These are phyloP conservation scores for Drosophila tani DNA, from an alignment of 1,140 invertebrate genomes.

Conservation along the genomic window DNA sequence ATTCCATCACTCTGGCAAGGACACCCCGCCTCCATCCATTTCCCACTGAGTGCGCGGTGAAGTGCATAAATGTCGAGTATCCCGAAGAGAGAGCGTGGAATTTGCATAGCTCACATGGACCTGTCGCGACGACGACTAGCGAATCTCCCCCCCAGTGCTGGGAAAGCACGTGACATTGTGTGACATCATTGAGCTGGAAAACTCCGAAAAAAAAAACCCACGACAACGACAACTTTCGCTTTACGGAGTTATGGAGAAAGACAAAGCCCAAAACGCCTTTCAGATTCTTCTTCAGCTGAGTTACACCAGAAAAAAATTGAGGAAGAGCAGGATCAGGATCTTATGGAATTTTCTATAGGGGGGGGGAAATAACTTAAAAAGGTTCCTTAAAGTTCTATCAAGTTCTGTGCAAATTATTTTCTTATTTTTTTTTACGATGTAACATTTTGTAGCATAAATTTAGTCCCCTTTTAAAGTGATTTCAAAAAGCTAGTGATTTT, in stretches of 20 bases:
- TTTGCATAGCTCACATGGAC: conserved; percentile 48
- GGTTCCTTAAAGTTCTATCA: too few relatives aligned
- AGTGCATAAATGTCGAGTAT: conserved; percentile 78
- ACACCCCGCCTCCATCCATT: background rate
- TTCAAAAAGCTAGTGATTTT: too few relatives aligned
- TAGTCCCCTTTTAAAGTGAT: too few relatives aligned
- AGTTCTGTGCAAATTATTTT: too few relatives aligned
- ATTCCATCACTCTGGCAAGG: conserved; percentile 1
- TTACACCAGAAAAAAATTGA: background rate
- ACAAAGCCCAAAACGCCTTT: conserved; percentile 57
- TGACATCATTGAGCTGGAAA: conserved; percentile 81
- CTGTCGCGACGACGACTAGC: conserved; percentile 31
- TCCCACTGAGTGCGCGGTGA: conserved; percentile 63
- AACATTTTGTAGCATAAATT: too few relatives aligned
- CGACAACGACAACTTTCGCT: conserved; percentile 71
- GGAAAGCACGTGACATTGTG: conserved; percentile 79
- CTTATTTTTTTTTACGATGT: too few relatives aligned
- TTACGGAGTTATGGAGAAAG: conserved; percentile 59
- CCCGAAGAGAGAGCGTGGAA: conserved; percentile 31
- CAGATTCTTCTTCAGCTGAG: conserved; percentile 27
- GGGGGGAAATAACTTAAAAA: too few relatives aligned
- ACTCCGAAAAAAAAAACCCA: conserved; percentile 49
- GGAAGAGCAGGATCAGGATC: background rate
- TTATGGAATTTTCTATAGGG: background rate
- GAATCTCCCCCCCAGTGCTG: background rate